phyloP scores from a whole-genome alignment of 2,113 vertebrate species.

The Platysteira castanea region DNA sequence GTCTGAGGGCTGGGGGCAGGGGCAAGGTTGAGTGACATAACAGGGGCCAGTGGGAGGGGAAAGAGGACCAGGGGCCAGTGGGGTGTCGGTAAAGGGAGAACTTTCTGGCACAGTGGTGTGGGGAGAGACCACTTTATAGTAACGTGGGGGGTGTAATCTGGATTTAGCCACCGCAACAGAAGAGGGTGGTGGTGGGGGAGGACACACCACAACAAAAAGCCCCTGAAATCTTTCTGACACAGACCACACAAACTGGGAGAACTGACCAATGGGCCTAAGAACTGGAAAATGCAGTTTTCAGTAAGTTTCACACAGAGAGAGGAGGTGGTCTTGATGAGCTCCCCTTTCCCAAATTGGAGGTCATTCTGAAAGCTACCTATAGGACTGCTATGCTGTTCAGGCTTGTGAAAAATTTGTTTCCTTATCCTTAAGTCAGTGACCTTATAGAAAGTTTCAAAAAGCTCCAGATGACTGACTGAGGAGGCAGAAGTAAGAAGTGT shows the following conservation, averaged over 20 bases:
- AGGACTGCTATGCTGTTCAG: too few species aligned
- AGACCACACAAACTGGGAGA: not conserved
- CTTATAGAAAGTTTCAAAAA: not conserved
- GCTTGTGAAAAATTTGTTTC: not conserved
- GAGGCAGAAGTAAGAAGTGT: not conserved
- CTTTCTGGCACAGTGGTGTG: too few species aligned
- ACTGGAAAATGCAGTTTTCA: not conserved
- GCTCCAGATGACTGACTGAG: not conserved
- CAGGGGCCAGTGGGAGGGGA: too few species aligned
- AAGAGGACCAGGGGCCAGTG: too few species aligned
- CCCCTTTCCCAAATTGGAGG: not conserved
- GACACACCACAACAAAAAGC: accelerated
- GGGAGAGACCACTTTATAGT: too few species aligned
- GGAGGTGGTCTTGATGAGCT: not conserved
- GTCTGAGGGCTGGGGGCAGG: too few species aligned
- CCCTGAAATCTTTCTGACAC: not conserved
- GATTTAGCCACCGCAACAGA: too few species aligned
- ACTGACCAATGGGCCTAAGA: not conserved
- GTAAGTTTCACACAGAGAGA: not conserved
- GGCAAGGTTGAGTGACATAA: too few species aligned
- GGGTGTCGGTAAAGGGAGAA: too few species aligned
- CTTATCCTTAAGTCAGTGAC: not conserved
- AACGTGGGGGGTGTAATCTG: too few species aligned
- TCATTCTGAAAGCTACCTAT: not conserved
- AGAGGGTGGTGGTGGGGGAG: not conserved